Evolutionary conservation across 2,888 invertebrate genomes (phyloP).

Genomic region (Perdita meconis): DNA sequence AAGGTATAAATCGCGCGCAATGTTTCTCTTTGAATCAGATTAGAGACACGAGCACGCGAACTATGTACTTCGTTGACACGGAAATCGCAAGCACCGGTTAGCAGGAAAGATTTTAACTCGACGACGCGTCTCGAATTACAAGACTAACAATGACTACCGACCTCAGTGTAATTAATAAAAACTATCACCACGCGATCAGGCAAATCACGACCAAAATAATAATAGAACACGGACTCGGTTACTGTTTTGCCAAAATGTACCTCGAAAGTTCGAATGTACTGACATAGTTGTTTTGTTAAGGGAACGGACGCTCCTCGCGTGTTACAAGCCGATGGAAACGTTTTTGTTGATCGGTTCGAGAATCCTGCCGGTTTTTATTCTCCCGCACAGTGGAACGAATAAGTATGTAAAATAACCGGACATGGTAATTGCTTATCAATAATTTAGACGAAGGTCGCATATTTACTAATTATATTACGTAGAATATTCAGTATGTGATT

Average conservation of each 20-base stretch:
- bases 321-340: conserved; percentile 6
- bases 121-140: background rate
- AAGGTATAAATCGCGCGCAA: background rate
- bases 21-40: background rate
- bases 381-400: too few relatives aligned
- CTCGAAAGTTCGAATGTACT: background rate
- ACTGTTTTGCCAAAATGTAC: background rate
- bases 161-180: too few relatives aligned
- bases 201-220: too few relatives aligned
- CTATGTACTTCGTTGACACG: background rate
- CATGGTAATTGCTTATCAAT: too few relatives aligned
- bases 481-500: too few relatives aligned
- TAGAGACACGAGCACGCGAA: too few relatives aligned
- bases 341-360: background rate
- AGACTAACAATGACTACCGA: background rate
- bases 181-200: too few relatives aligned
- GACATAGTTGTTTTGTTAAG: conserved; percentile 17
- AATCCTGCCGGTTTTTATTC: conserved; percentile 29
- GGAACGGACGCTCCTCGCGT: conserved; percentile 11
- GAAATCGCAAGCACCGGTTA: background rate
- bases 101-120: background rate
- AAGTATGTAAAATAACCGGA: too few relatives aligned
- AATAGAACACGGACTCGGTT: background rate
- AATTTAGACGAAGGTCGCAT: too few relatives aligned
- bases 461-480: too few relatives aligned